Evolutionary conservation across 2,888 invertebrate species (phyloP), one percentile per base, ranked within the genome.

Genomic region (Dryobota labecula): DNA sequence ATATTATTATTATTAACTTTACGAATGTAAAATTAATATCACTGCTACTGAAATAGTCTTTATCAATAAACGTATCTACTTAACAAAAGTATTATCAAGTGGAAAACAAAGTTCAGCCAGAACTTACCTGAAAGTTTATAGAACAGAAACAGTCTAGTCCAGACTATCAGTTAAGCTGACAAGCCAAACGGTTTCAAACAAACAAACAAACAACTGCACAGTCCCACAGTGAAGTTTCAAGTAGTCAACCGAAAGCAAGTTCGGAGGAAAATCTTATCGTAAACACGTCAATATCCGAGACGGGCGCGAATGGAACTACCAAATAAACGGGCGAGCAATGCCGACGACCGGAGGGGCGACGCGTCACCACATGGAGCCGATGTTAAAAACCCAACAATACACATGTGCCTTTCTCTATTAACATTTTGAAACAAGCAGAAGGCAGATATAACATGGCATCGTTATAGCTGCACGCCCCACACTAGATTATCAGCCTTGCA

Each of bases 231-330:
- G 27, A 85, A 82, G 76, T 84, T 83, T 70, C 70, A 78, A 81
- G 69, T 81, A 79, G 76, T 72, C 30, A 62, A 83, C 77, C 77
- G 65, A 82, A 72, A 76, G 70, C 64, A 83, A 85, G 71, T 80
- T 75, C 65, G 60, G 73, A 77, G 61, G 73, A 77, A 68, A 73
- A 51, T 78, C 64, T 82, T 79, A 83, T 80, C 77, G 84, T 83
- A 83, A 80, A 90, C 90, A 90, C 94, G 94, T 93, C 92, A 86
- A 87, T 86, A 88, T 86, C 83, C 88, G 86, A 86, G 88, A 88
- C 90, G 84, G 88, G 89, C 92, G 88, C 93, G 92, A 89, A 90
- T 91, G 92, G 84, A 86, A 95, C 95, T 94, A 91, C 88, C 87
- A 85, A 92, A 92, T 89, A 90, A 90, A 90, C 91, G 86, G 87